Percentiles rank a stretch among this genome's conserved stretches.
Evolutionary conservation across 2,888 invertebrate genomes (phyloP).

Genomic region (Blastobasis adustella): DNA sequence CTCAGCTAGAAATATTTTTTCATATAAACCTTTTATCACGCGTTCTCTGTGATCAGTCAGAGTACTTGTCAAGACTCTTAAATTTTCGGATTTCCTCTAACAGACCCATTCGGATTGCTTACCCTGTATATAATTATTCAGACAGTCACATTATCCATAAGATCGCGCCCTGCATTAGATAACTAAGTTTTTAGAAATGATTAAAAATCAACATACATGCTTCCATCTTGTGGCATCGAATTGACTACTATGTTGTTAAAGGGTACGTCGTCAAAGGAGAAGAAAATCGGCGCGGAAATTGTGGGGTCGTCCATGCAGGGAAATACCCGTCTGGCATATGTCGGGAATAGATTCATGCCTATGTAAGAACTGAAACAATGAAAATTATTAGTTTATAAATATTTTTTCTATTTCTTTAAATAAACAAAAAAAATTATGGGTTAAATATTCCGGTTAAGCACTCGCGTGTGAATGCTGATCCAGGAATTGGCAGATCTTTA

Average conservation of each 20-base stretch:
- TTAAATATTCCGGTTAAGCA: background rate
- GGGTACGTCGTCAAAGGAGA: constrained; percentile 45
- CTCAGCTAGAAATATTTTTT: too few relatives aligned
- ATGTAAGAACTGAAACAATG: constrained; percentile 55
- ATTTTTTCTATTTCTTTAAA: background rate
- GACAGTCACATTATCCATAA: too few relatives aligned
- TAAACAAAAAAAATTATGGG: background rate
- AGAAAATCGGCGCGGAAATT: constrained; percentile 43
- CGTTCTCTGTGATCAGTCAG: too few relatives aligned
- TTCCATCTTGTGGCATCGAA: constrained; percentile 32
- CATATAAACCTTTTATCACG: too few relatives aligned
- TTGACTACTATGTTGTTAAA: constrained; percentile 40
- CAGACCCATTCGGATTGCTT: too few relatives aligned
- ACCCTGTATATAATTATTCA: too few relatives aligned
- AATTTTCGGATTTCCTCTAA: too few relatives aligned
- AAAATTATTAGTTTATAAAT: background rate
- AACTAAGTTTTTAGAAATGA: background rate
- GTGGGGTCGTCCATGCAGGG: constrained; percentile 82
- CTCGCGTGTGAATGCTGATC: too few relatives aligned
- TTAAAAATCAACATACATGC: constrained; percentile 32
- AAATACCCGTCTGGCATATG: constrained; percentile 77
- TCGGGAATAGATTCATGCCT: constrained; percentile 77
- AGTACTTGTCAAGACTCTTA: too few relatives aligned
- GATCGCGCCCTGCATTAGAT: too few relatives aligned
- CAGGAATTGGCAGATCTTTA: too few relatives aligned